These are phyloP conservation scores for Trichogramma dendrolimi DNA, from an alignment of 2,888 invertebrate species.

Conservation along the genomic window DNA sequence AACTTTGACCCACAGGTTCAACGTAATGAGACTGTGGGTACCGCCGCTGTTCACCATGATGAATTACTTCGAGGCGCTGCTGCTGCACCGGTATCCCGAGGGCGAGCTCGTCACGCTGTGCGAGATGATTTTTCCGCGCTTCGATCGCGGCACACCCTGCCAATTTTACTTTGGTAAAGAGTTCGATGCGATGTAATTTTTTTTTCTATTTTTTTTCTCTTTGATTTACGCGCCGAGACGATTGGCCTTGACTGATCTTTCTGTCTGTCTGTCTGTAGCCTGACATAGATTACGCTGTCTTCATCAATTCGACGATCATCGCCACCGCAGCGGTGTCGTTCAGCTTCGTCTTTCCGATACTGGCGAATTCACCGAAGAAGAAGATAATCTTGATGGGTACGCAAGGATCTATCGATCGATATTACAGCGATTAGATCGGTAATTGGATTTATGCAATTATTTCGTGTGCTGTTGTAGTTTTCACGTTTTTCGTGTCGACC, in stretches of 20 bases:
- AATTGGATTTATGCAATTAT: neutral
- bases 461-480: slow-evolving; percentile 34
- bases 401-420: slow-evolving; percentile 1
- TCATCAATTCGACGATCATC: slow-evolving; percentile 46
- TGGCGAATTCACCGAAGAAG: slow-evolving; percentile 33
- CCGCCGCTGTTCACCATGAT: slow-evolving; percentile 61
- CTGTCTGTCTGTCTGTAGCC: slow-evolving; percentile 39
- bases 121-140: slow-evolving; percentile 45
- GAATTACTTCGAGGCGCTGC: slow-evolving; percentile 49
- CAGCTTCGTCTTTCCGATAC: slow-evolving; percentile 37
- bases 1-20: slow-evolving; percentile 51
- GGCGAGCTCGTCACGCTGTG: slow-evolving; percentile 50
- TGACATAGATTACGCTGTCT: slow-evolving; percentile 38
- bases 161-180: slow-evolving; percentile 27
- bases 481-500: slow-evolving; percentile 38
- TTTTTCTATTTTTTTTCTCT: neutral
- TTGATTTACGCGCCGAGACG: too few relatives aligned
- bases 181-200: too few relatives aligned
- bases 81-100: slow-evolving; percentile 29
- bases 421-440: neutral
- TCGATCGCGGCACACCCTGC: slow-evolving; percentile 19
- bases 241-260: neutral
- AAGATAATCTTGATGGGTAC: slow-evolving; percentile 41
- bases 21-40: slow-evolving; percentile 60
- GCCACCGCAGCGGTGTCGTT: slow-evolving; percentile 42